Evolutionary conservation across 2,888 invertebrate species (phyloP).

Genomic region (Metallyticus violacea): DNA sequence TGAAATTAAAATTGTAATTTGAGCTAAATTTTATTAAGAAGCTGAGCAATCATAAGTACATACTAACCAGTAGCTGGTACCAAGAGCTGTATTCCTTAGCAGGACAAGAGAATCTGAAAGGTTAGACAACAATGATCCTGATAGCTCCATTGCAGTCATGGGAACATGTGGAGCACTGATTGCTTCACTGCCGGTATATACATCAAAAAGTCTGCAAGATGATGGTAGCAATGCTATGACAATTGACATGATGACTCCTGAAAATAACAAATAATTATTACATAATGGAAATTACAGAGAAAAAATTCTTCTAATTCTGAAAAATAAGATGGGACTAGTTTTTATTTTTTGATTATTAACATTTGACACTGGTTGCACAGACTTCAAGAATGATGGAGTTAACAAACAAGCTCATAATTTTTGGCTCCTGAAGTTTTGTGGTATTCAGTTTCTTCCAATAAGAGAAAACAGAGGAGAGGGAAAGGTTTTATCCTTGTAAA

Average conservation of each 20-base stretch:
- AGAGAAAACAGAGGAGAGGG: no score
- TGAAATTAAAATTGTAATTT: no score
- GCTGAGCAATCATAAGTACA: neutral
- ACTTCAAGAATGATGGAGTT: no score
- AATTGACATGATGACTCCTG: slow-evolving; percentile 55
- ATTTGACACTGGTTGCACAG: no score
- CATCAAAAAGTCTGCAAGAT: slow-evolving; percentile 49
- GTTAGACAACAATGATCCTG: slow-evolving; percentile 3
- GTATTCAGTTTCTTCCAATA: no score
- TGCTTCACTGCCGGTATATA: neutral
- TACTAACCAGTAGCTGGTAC: slow-evolving; percentile 32
- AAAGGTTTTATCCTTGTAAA: no score
- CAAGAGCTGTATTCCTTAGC: slow-evolving; percentile 28
- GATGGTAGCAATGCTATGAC: slow-evolving; percentile 62
- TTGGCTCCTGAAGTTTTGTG: no score
- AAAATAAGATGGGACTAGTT: no score
- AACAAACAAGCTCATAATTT: no score
- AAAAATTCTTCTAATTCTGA: no score
- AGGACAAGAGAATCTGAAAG: slow-evolving; percentile 20
- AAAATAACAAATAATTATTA: slow-evolving; percentile 16
- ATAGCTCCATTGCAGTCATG: neutral
- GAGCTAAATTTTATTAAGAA: no score
- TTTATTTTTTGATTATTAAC: no score
- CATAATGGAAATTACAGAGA: neutral
- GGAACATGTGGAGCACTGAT: neutral